These are phyloP conservation scores for Rafetus swinhoei DNA, from an alignment of 2,113 vertebrate species.

Conservation along the genomic window DNA sequence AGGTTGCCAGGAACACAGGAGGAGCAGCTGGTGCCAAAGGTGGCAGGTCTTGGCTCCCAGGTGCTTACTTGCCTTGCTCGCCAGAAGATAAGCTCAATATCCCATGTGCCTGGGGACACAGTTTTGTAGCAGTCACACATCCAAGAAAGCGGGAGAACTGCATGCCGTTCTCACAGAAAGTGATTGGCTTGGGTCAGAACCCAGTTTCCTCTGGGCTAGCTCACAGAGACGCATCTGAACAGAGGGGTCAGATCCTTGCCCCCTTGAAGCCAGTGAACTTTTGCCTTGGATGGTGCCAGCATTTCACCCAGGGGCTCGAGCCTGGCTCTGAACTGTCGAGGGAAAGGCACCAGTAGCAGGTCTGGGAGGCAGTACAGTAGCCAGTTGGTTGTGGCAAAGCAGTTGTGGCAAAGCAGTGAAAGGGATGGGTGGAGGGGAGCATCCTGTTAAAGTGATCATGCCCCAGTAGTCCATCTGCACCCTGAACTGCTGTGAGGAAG, in stretches of 20 bases:
- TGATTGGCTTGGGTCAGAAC: background rate
- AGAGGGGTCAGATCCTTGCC: fast-evolving
- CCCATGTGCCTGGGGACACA: background rate
- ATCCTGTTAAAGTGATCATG: background rate
- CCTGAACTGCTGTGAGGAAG: background rate
- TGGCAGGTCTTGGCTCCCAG: background rate
- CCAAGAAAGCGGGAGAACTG: background rate
- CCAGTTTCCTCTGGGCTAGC: background rate
- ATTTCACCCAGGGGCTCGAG: background rate
- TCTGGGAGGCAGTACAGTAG: background rate
- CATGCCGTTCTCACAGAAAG: background rate
- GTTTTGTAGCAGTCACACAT: background rate
- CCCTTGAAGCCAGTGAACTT: background rate
- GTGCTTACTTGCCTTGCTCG: background rate
- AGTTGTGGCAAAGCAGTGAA: background rate
- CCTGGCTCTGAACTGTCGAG: background rate
- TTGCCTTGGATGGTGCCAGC: fast-evolving
- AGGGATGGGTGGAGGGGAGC: background rate
- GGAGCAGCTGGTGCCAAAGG: too few relatives aligned
- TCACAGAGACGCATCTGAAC: background rate
- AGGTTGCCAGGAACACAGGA: background rate
- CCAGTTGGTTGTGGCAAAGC: slow-evolving; percentile 10
- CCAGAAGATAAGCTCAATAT: background rate
- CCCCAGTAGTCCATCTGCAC: background rate
- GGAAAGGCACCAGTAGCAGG: background rate